Evolutionary conservation across 2,113 vertebrate species (phyloP), one percentile per base, ranked within the genome.

Genomic region (Dromaius novaehollandiae): DNA sequence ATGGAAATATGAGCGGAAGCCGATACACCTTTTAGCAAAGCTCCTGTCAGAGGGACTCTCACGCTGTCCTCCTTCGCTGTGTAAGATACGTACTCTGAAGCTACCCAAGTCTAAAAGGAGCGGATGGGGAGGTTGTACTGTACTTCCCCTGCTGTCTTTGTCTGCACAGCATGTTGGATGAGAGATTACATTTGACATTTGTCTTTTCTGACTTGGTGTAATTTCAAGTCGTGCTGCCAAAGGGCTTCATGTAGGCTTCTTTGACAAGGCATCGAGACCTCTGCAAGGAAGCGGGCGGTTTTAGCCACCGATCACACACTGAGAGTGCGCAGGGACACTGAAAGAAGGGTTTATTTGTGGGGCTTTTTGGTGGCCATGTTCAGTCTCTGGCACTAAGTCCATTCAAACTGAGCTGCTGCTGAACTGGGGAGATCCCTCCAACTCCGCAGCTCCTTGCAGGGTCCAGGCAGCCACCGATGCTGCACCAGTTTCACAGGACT

Each of bases 31-130:
- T 76, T 40, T 65, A 48, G 80, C 63, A 83, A 76, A 89, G 16
- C n/a, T 88, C 48, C 75, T 89, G 90, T 64, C 88, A 91, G 70
- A 91, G 70, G 61, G 70, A 66, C 30, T 93, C 74, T 81, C 36
- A 40, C 2, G 9, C 69, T 70, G 69, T 61, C 86, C 55, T 58
- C 79, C 63, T 91, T 95, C 1, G 0, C 75, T 68, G 20, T 26
- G 7, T 18, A 36, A 12, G 13, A 32, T 82, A 15, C 42, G 51
- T 13, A 32, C 76, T 75, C 76, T 80, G 42, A 82, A 85, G 75
- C 1, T 65, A 76, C 18, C n/a, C n/a, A 19, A 36, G 9, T 11
- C 38, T 73, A 60, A 89, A 84, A 78, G 24, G 70, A 87, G 34
- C 30, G 40, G 53, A 82, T 82, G 40, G 20, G 36, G 42, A 76